Conservation (phyloP, 2,888 invertebrate species). For the Vannuccia rotundouncinata region DNA sequence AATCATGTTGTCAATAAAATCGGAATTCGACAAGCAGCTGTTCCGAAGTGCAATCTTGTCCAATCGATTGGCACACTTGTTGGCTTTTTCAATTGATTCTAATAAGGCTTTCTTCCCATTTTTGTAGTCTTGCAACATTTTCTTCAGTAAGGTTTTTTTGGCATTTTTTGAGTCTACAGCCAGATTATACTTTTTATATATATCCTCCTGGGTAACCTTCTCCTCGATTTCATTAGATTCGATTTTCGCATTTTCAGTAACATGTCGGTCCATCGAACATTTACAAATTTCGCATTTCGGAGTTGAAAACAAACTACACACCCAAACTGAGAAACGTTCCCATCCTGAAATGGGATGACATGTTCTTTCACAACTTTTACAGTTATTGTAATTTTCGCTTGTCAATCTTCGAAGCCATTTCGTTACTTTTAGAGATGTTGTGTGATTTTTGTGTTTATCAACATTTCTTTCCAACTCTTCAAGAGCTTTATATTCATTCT, state of each 20-base stretch:
- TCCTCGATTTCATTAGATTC: background rate
- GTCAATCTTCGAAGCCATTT: slow-evolving; percentile 38
- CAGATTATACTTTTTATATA: slow-evolving; percentile 41
- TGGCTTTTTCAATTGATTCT: slow-evolving; percentile 34
- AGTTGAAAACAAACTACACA: background rate
- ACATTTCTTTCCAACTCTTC: slow-evolving; percentile 40
- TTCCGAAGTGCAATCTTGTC: slow-evolving; percentile 44
- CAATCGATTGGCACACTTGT: slow-evolving; percentile 37
- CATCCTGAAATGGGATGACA: background rate
- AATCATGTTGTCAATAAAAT: slow-evolving; percentile 45
- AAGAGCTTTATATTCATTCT: slow-evolving; percentile 40
- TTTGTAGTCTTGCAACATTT: slow-evolving; percentile 40
- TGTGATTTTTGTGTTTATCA: slow-evolving; percentile 42
- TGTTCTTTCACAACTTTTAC: background rate
- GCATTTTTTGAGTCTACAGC: slow-evolving; percentile 40
- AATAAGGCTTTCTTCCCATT: slow-evolving; percentile 40
- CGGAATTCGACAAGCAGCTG: slow-evolving; percentile 43
- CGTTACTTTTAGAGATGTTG: slow-evolving; percentile 42
- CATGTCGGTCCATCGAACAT: background rate
- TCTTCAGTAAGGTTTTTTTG: slow-evolving; percentile 36
- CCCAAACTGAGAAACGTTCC: background rate
- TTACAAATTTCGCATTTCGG: background rate
- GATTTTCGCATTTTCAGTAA: background rate
- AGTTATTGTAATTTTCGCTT: slow-evolving; percentile 36
- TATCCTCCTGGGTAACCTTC: slow-evolving; percentile 36